Percentiles rank a stretch among this genome's conserved stretches.
These are phyloP conservation scores for Marmota flaviventris DNA, from an alignment of 2,113 vertebrate genomes.

Conservation along the genomic window DNA sequence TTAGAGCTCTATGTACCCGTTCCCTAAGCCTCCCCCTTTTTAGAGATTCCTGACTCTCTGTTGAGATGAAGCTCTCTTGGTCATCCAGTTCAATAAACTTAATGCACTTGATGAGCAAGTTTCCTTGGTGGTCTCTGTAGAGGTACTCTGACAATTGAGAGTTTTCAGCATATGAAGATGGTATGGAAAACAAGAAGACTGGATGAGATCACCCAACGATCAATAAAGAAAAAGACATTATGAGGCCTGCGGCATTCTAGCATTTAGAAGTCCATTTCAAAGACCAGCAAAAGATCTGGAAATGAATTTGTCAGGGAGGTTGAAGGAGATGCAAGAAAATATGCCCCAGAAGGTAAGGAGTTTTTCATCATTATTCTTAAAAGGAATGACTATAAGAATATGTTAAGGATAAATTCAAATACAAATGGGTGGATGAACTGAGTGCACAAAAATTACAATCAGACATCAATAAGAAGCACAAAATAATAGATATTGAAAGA, in stretches of 20 bases:
- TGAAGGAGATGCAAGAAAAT: not conserved
- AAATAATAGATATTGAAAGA: not conserved
- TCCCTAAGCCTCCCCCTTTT: not conserved
- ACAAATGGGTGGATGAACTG: not conserved
- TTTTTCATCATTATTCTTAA: constrained; percentile 5
- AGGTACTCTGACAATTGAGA: not conserved
- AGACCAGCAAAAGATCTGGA: not conserved
- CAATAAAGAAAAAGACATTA: not conserved
- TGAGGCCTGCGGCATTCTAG: not conserved
- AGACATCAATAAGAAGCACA: not conserved
- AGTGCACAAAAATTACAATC: not conserved
- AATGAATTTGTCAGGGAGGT: not conserved
- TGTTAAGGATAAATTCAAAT: not conserved
- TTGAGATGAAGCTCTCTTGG: not conserved
- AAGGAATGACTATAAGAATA: not conserved
- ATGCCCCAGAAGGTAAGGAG: not conserved
- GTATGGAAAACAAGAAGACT: too few species aligned
- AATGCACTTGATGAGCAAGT: not conserved
- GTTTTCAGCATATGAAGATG: not conserved
- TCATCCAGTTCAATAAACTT: not conserved
- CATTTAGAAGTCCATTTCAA: not conserved
- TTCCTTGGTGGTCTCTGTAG: not conserved
- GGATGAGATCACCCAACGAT: not conserved
- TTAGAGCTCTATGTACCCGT: not conserved
- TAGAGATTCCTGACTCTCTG: not conserved